A percentile compares a stretch with the other conserved stretches of the same genome.
Conservation (phyloP, 2,888 invertebrate genomes). For the Cantharis flavilabris region DNA sequence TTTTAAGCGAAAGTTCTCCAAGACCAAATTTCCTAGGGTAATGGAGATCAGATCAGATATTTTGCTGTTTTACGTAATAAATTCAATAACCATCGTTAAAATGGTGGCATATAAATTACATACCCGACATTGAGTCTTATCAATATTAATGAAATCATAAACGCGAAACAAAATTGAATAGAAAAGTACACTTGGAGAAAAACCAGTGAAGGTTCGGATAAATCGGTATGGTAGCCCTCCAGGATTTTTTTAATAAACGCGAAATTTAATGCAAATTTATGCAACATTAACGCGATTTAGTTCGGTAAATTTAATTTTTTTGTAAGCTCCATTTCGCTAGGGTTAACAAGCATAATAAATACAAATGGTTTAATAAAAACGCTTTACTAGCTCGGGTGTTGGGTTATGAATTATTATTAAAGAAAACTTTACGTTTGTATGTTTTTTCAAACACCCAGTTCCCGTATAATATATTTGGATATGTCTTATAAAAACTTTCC, state of each 20-base stretch:
- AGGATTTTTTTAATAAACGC: background rate
- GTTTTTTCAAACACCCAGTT: background rate
- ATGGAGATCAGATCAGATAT: too few species aligned
- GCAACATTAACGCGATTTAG: background rate
- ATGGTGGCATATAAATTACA: too few species aligned
- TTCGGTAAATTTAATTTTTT: background rate
- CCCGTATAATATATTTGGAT: slow-evolving; percentile 3
- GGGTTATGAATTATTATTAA: background rate
- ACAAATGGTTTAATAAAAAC: background rate
- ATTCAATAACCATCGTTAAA: too few species aligned
- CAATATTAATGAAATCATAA: background rate
- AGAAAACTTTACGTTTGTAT: background rate
- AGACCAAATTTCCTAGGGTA: too few species aligned
- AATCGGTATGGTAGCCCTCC: background rate
- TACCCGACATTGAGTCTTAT: background rate
- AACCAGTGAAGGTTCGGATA: background rate
- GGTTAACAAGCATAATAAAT: background rate
- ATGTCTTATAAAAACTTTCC: slow-evolving; percentile 30
- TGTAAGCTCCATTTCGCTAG: background rate
- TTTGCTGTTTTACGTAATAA: too few species aligned
- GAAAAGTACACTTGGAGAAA: background rate
- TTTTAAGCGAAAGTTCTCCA: too few species aligned
- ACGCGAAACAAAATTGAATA: background rate
- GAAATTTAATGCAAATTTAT: background rate
- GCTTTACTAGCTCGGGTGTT: background rate